Conservation (phyloP, 1,140 invertebrate genomes). For the Cotesia chilonis region DNA sequence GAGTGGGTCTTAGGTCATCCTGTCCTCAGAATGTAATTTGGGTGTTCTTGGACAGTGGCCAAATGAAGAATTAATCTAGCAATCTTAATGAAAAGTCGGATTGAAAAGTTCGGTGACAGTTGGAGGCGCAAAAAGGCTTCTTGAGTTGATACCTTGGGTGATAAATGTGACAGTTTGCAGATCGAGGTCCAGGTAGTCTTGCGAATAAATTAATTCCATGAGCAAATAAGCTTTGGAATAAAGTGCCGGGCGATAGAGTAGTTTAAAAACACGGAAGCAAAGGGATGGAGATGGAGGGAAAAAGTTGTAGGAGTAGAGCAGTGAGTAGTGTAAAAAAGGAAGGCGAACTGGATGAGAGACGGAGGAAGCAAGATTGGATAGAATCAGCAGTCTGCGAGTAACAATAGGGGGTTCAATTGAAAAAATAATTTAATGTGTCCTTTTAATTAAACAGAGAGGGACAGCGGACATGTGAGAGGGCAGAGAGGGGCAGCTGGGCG, state of each 20-base stretch:
- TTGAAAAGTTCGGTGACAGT: conserved; percentile 7
- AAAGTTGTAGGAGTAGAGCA: conserved; percentile 8
- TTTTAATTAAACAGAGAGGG: conserved; percentile 66
- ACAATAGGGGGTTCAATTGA: conserved; percentile 66
- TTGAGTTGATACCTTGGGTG: conserved; percentile 7
- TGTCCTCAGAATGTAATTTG: too few relatives aligned
- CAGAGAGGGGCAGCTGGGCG: conserved; percentile 39
- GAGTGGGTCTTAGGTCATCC: too few relatives aligned
- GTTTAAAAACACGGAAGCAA: conserved; percentile 5
- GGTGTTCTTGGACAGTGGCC: conserved; percentile 40
- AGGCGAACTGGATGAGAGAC: conserved; percentile 41
- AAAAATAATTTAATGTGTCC: conserved; percentile 67
- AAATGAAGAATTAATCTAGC: conserved; percentile 37
- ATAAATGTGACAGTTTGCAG: too few relatives aligned
- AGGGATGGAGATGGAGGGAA: conserved; percentile 8
- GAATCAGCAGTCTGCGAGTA: conserved; percentile 66
- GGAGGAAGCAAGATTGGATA: conserved; percentile 56
- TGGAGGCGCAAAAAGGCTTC: neutral
- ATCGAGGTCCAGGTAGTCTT: too few relatives aligned
- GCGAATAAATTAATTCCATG: too few relatives aligned
- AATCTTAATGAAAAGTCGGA: conserved; percentile 43
- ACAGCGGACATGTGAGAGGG: conserved; percentile 45
- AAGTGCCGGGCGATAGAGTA: too few relatives aligned
- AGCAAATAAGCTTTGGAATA: too few relatives aligned
- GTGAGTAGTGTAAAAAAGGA: neutral